Evolutionary conservation across 2,797 vertebrate species (phyloP).

Genomic region (Neosalanx taihuensis): DNA sequence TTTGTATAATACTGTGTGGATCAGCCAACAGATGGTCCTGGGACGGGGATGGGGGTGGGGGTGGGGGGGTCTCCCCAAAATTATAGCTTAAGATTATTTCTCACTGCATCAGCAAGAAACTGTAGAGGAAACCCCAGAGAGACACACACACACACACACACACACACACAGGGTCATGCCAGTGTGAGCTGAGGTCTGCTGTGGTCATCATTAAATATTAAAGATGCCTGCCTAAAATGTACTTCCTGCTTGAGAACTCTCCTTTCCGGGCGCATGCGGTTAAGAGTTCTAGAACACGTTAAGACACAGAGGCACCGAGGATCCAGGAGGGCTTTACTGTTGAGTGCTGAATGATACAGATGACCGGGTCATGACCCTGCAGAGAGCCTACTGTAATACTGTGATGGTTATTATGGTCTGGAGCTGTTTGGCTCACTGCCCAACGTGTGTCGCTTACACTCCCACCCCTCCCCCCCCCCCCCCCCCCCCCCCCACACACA

Average conservation of each 20-base stretch:
- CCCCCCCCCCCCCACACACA: too few relatives aligned
- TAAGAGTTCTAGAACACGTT: not conserved
- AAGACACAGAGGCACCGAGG: not conserved
- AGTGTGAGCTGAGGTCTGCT: constrained; percentile 26
- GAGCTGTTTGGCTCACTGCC: constrained; percentile 1
- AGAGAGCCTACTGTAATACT: not conserved
- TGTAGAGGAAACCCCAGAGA: constrained; percentile 12
- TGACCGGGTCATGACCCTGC: not conserved
- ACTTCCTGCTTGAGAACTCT: constrained; percentile 16
- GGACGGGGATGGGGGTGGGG: not conserved
- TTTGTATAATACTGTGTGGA: constrained; percentile 44
- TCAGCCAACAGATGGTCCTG: constrained; percentile 43
- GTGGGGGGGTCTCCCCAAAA: constrained; percentile 4
- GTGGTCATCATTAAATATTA: constrained; percentile 47
- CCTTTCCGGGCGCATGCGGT: not conserved
- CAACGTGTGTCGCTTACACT: not conserved
- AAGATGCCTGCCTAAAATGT: constrained; percentile 15
- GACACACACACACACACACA: too few relatives aligned
- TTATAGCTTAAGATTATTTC: constrained; percentile 39
- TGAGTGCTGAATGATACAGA: not conserved
- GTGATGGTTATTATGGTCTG: constrained; percentile 2
- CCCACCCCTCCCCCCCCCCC: too few relatives aligned
- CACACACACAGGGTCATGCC: constrained; percentile 1
- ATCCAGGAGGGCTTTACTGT: not conserved
- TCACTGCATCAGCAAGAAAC: constrained; percentile 46